Base-by-base conservation (phyloP, 2,888 invertebrate genomes). In the Coenonympha glycerion region DNA sequence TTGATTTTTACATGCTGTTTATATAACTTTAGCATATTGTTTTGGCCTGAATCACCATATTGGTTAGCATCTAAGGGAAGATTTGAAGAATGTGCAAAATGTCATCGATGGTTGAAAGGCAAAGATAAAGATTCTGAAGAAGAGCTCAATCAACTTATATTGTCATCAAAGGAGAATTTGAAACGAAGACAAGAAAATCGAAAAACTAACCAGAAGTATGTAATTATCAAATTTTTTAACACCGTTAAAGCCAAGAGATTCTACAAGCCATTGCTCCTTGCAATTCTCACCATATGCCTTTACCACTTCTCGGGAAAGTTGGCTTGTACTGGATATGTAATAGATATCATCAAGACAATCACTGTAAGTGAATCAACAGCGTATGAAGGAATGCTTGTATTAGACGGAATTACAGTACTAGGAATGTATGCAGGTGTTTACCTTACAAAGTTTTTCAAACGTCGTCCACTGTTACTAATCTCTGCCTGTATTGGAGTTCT, bases 401-500 rank as follows among this genome's bases (percentile, higher is more conserved):
- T 64, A 22, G 64, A 64, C 21, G 58, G 65, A 8, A 44, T 62
- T 1, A 61, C 64, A 11, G 57, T 67, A 1, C 6, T 63, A 0
- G 63, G 69, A 39, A 73, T 73, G 71, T 78, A 77, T 58, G 26
- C 69, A 13, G 79, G 79, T 16, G 73, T 78, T 61, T 61, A 52
- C 6, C 15, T 65, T 3, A 54, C 66, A 0, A 71, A 58, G 55
- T 37, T 53, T 13, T 24, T 67, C 0, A 71, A 59, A 52, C 58
- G 69, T 33, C 60, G 71, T 16, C 47, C 61, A 1, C 54, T 71
- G 9, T 54, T 76, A 2, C 39, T 74, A 1, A 34, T 44, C 0
- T 45, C 67, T 0, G 58, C 68, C 1, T 40, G 59, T 4, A 13
- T 56, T 2, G 60, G 58, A 2, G 47, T 59, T 5, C 9, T 52